These are phyloP conservation scores for Pristionchus arcanus DNA, from an alignment of 2,888 invertebrate species.

Conservation along the genomic window DNA sequence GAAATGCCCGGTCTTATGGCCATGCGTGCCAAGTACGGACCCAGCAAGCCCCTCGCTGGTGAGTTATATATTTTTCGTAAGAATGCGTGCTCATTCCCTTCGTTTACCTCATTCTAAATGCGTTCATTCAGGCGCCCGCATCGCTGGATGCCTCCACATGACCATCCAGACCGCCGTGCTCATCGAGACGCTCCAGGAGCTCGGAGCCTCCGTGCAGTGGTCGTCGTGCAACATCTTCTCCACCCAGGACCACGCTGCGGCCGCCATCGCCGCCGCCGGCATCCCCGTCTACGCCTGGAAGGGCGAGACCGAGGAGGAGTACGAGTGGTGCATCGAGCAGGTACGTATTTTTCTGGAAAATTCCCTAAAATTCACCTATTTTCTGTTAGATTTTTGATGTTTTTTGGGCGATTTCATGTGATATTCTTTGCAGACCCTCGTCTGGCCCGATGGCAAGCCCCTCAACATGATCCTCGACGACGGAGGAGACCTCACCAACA, in stretches of 20 bases:
- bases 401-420: background rate
- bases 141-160: constrained; percentile 99
- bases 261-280: constrained; percentile 95
- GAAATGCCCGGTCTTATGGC: constrained; percentile 99
- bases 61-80: background rate
- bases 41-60: constrained; percentile 88
- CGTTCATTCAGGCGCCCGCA: constrained; percentile 87
- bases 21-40: constrained; percentile 92
- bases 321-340: constrained; percentile 98
- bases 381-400: no score
- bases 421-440: constrained; percentile 84
- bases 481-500: constrained; percentile 97
- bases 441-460: constrained; percentile 90
- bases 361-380: no score
- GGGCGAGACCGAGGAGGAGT: constrained; percentile 99
- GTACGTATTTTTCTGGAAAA: constrained; percentile 53
- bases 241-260: constrained; percentile 92
- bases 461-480: constrained; percentile 98
- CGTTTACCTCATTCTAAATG: background rate
- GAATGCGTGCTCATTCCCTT: background rate
- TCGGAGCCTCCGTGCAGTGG: constrained; percentile 99
- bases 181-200: constrained; percentile 94
- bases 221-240: constrained; percentile 99
- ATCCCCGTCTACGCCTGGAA: constrained; percentile 99
- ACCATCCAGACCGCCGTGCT: constrained; percentile 99